Evolutionary conservation across 2,888 invertebrate genomes (phyloP), one percentile per base, ranked within the genome.

Genomic region (Netelia inedita): DNA sequence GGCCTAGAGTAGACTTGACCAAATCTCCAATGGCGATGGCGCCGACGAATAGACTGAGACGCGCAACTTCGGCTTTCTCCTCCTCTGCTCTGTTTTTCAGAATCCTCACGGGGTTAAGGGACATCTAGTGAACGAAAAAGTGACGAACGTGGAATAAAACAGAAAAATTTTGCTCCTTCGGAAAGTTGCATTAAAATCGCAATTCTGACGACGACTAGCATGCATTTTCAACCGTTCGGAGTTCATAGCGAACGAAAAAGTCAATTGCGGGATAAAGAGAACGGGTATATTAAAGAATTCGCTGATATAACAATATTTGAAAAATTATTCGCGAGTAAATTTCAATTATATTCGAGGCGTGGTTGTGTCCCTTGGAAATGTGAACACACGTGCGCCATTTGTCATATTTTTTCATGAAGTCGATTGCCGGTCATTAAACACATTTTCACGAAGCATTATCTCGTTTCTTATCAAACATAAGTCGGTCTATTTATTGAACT

Each of bases 21-120:
- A 99, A 95, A 94, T 99, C 99, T 43, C 99, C 99, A 91, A 99
- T 98, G 14, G 99, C 99, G 90, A 99, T 99, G 21, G 99, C 99
- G 74, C 99, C 99, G 88, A 99, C 97, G 93, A 99, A 99, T 90
- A 98, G 98, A 83, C 99, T 99, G 95, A 99, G 95, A 82, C 99
- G 97, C 91, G 99, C 99, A 91, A 98, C 97, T 94, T 99, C 99
- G 21, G 97, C 98, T 93, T 98, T 99, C 94, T 99, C 99, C 94
- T 99, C 99, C 94, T 99, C 99, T 0, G 99, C 99, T 89, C 99
- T 98, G 95, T 97, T 96, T 94, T 98, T 99, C 89, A 99, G 95
- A 92, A 99, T 97, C 94, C 98, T 96, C 53, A 99, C 97, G 75
- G 99, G 98, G 94, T 99, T 98, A 89, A 99, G 94, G 87, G 98